These are phyloP conservation scores for Cyclina sinensis DNA, from an alignment of 1,140 invertebrate species.

Conservation along the genomic window DNA sequence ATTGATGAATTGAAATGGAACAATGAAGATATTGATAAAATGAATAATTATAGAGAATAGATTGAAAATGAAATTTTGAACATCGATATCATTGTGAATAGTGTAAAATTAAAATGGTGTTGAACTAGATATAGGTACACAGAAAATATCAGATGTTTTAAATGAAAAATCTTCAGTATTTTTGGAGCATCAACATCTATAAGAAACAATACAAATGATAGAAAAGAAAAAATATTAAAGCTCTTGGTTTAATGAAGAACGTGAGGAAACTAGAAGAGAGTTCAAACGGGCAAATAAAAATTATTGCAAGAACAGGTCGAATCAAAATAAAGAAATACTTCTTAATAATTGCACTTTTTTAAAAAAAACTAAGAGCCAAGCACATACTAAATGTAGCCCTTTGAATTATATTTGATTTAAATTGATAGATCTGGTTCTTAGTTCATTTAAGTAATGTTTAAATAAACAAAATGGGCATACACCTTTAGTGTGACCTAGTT, in stretches of 20 bases:
- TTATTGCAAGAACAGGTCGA: background rate
- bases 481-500: no score
- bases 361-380: no score
- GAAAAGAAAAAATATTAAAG: background rate
- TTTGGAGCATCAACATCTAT: background rate
- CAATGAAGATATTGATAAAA: background rate
- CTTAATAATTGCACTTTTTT: no score
- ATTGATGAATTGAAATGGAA: background rate
- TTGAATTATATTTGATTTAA: no score
- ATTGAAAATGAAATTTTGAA: constrained; percentile 6
- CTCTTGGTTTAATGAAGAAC: background rate
- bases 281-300: background rate
- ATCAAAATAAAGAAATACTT: background rate
- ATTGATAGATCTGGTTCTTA: no score
- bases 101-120: background rate
- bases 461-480: background rate
- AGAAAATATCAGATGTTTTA: background rate
- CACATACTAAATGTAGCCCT: no score
- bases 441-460: background rate
- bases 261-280: background rate
- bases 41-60: background rate
- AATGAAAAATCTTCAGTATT: no score
- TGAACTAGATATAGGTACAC: background rate
- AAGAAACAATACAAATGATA: background rate
- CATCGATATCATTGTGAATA: background rate